phyloP scores from a whole-genome alignment of 2,888 invertebrate species.

The Tetheella fluctuosa region DNA sequence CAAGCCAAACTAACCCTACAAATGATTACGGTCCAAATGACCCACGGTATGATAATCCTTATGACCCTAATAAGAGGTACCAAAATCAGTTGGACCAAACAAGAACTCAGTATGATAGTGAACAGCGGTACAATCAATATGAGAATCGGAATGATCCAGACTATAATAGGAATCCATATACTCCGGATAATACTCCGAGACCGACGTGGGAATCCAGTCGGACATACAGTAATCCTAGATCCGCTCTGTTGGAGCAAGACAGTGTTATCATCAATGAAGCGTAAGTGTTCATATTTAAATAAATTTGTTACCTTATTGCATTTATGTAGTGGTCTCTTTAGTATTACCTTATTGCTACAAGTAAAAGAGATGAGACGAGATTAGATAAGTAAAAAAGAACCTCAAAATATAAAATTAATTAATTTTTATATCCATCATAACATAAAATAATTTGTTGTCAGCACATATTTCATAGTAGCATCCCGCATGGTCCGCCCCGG shows the following conservation, averaged over 20 bases:
- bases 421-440: background rate
- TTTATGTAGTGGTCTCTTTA: no score
- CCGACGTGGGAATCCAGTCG: conserved; percentile 64
- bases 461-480: conserved; percentile 96
- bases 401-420: background rate
- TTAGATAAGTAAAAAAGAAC: no score
- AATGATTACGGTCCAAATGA: conserved; percentile 61
- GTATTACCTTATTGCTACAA: no score
- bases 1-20: conserved; percentile 60
- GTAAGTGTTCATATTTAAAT: conserved; percentile 64
- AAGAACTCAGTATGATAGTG: conserved; percentile 21
- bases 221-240: conserved; percentile 54
- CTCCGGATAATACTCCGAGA: conserved; percentile 56
- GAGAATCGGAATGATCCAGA: conserved; percentile 48
- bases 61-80: conserved; percentile 63
- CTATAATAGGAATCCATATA: conserved; percentile 51
- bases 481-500: conserved; percentile 96
- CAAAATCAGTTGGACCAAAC: conserved; percentile 30
- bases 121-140: conserved; percentile 48
- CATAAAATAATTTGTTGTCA: conserved; percentile 49
- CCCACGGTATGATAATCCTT: conserved; percentile 69
- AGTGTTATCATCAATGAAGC: conserved; percentile 83
- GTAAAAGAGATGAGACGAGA: no score
- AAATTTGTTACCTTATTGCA: no score
- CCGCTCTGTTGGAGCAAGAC: conserved; percentile 68